Conservation (phyloP, 2,888 invertebrate species). For the Slavum lentiscoides region DNA sequence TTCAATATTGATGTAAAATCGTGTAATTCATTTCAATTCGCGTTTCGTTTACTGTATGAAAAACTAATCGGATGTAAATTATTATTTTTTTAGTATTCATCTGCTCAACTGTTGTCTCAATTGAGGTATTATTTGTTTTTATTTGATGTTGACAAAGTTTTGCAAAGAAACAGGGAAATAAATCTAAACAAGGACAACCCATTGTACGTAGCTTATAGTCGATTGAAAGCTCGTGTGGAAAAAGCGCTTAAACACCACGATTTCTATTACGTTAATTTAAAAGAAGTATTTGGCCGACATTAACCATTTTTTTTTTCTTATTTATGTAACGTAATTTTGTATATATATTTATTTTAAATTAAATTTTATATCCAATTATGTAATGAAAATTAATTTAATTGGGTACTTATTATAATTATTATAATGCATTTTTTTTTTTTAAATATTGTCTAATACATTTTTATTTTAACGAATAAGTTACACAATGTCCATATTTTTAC, state of each 20-base stretch:
- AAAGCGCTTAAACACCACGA: slow-evolving; percentile 48
- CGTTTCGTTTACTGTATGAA: background rate
- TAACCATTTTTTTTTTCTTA: background rate
- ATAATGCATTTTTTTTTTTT: no score
- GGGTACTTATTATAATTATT: no score
- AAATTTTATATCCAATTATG: background rate
- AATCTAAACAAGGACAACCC: slow-evolving; percentile 8
- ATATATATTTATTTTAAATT: background rate
- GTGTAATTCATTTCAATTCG: no score
- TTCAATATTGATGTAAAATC: no score
- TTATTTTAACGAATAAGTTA: no score
- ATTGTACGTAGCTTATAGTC: slow-evolving; percentile 27
- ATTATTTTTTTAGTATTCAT: slow-evolving; percentile 44
- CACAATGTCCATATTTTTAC: no score
- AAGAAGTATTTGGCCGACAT: slow-evolving; percentile 11
- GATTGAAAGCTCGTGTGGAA: slow-evolving; percentile 35
- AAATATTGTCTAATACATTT: no score
- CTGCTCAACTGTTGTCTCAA: slow-evolving; percentile 30
- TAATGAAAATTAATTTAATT: background rate
- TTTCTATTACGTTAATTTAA: slow-evolving; percentile 45
- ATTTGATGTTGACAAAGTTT: slow-evolving; percentile 48
- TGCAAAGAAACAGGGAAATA: slow-evolving; percentile 31
- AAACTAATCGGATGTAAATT: slow-evolving; percentile 8
- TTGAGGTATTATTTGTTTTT: slow-evolving; percentile 45
- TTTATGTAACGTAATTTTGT: background rate